phyloP scores from a whole-genome alignment of 2,113 vertebrate genomes.

The Leptodactylus fuscus region DNA sequence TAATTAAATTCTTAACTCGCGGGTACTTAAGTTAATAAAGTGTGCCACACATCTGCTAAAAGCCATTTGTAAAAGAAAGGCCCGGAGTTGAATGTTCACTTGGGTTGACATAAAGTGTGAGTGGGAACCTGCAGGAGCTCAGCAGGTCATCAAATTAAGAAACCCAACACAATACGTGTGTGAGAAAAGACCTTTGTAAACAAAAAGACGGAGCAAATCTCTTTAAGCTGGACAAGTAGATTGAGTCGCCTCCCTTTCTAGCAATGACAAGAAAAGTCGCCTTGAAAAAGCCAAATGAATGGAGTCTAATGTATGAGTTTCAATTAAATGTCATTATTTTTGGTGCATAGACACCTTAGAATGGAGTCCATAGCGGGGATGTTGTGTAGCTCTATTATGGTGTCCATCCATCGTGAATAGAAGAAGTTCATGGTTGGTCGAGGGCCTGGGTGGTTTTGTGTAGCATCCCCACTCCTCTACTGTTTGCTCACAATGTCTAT shows the following conservation, averaged over 20 bases:
- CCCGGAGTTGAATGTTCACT: conserved; percentile 76
- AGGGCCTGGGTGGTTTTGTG: background rate
- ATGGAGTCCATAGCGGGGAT: background rate
- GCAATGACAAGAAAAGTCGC: conserved; percentile 18
- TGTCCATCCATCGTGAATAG: conserved; percentile 5
- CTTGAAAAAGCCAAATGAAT: conserved; percentile 26
- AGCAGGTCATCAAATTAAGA: conserved; percentile 80
- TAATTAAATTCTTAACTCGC: conserved; percentile 88
- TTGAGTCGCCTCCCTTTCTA: conserved; percentile 34
- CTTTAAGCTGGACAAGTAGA: conserved; percentile 28
- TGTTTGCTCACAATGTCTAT: background rate
- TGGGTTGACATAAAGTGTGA: conserved; percentile 81
- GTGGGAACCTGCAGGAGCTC: conserved; percentile 74
- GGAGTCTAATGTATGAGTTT: conserved; percentile 32
- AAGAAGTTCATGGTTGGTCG: background rate
- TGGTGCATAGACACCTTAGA: background rate
- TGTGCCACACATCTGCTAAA: conserved; percentile 83
- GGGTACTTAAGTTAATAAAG: conserved; percentile 87
- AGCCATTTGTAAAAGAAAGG: conserved; percentile 80
- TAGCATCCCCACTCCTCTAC: background rate
- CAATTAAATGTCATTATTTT: conserved; percentile 22
- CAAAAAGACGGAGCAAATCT: conserved; percentile 71
- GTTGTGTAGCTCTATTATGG: background rate
- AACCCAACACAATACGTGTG: conserved; percentile 79
- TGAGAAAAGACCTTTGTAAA: conserved; percentile 80